Percentiles rank a stretch among this genome's conserved stretches.
Evolutionary conservation across 2,113 vertebrate species (phyloP).

Genomic region (Ivindomyrus marchei): DNA sequence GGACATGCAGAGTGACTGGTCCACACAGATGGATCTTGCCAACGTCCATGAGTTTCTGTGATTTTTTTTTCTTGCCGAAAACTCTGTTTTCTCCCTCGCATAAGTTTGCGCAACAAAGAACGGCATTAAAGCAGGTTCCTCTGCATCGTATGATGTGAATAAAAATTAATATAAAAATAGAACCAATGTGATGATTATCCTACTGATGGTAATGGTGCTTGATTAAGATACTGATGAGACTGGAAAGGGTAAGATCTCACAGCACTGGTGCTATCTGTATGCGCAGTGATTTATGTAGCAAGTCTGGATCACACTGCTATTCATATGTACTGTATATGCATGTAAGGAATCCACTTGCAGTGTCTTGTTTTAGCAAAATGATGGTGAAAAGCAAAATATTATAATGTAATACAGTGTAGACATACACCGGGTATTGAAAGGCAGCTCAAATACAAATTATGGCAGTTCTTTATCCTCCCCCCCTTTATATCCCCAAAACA

Average conservation of each 20-base stretch:
- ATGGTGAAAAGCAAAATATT: neutral
- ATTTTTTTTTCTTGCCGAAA: neutral
- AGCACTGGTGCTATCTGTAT: neutral
- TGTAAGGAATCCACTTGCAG: neutral
- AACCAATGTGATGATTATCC: neutral
- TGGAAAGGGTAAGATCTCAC: neutral
- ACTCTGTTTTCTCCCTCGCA: neutral
- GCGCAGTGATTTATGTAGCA: neutral
- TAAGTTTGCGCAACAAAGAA: neutral
- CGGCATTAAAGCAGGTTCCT: neutral
- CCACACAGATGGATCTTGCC: neutral
- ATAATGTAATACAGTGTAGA: neutral
- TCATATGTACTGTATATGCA: neutral
- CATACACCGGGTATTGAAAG: neutral
- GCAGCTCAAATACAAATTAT: neutral
- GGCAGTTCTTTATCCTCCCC: neutral
- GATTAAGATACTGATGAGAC: slow-evolving; percentile 9
- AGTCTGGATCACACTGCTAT: neutral
- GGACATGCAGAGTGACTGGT: neutral
- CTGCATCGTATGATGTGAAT: neutral
- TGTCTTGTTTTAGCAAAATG: neutral
- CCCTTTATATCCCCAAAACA: neutral
- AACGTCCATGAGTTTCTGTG: neutral
- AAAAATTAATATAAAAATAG: slow-evolving; percentile 13
- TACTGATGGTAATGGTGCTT: slow-evolving; percentile 9